phyloP scores from a whole-genome alignment of 2,888 invertebrate species.

The Xanthia icteritia region DNA sequence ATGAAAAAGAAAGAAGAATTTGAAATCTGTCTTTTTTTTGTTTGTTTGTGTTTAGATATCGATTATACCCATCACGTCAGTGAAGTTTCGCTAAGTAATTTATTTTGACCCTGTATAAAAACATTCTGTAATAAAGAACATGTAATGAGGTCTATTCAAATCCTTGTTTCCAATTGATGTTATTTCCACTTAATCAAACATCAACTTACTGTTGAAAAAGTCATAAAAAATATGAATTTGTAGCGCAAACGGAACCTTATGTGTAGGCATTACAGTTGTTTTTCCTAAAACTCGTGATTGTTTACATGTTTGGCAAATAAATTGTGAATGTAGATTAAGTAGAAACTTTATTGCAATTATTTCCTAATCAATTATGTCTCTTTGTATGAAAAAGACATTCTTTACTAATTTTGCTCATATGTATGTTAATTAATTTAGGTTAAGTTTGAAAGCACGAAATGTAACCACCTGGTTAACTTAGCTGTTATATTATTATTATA shows the following conservation, averaged over 20 bases:
- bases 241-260: no score
- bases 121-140: slow-evolving; percentile 39
- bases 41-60: not conserved
- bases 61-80: not conserved
- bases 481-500: slow-evolving; percentile 16
- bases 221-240: no score
- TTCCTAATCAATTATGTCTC: slow-evolving; percentile 37
- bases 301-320: no score
- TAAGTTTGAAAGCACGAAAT: slow-evolving; percentile 48
- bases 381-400: slow-evolving; percentile 40
- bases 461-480: slow-evolving; percentile 61
- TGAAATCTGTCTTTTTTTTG: not conserved
- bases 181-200: no score
- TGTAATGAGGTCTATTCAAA: slow-evolving; percentile 4
- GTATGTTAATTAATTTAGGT: slow-evolving; percentile 48
- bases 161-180: no score
- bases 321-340: slow-evolving; percentile 3
- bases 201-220: no score
- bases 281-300: no score
- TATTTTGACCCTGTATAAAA: not conserved
- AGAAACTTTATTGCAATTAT: slow-evolving; percentile 50
- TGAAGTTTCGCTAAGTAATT: not conserved
- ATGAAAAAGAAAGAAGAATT: no score
- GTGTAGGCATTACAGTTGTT: no score
- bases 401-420: slow-evolving; percentile 57